Evolutionary conservation across 2,797 vertebrate genomes (phyloP), one percentile per base, ranked within the genome.

Genomic region (Artibeus lituratus): DNA sequence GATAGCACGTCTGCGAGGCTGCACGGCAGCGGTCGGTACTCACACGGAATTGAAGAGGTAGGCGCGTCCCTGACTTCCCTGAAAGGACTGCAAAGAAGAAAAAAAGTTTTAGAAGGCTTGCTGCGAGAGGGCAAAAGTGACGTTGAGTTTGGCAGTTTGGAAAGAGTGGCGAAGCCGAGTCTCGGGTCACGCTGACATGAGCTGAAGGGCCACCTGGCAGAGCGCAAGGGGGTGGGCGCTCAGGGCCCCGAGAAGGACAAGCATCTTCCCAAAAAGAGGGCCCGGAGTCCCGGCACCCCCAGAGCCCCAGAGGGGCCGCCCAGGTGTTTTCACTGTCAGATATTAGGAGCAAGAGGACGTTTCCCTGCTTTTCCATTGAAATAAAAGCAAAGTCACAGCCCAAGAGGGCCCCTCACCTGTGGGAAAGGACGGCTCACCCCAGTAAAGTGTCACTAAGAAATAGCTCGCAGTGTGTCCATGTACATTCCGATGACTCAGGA

Each of bases 31-130:
- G 5, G 26, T 98, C 0, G 7, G 26, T 98, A 99, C 99, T 99
- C 98, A 99, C 99, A 99, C 99, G 77, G 99, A 99, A 97, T 99
- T 99, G 98, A 99, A 99, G 99, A 99, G 99, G 98, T 99, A 99
- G 98, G 99, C 99, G 98, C 99, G 98, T 96, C 99, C 99, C 98
- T 99, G 99, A 98, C 99, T 99, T 96, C 99, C 99, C 98, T 99
- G 99, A 98, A 99, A 99, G 97, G 99, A 99, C 99, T 99, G 98
- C 76, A 98, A 97, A 51, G 62, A 90, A 98, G 87, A 98, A 76
- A 87, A 81, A 9, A 4, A 22, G 35, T 14, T 3, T 85, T 47
- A 53, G 18, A 26, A 93, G 53, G 14, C 4, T 0, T 24, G 29
- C 5, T 10, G 3, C 0, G 0, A 37, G 21, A 21, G 42, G 29